Conservation (phyloP, 2,113 vertebrate species). For the Uria lomvia region DNA sequence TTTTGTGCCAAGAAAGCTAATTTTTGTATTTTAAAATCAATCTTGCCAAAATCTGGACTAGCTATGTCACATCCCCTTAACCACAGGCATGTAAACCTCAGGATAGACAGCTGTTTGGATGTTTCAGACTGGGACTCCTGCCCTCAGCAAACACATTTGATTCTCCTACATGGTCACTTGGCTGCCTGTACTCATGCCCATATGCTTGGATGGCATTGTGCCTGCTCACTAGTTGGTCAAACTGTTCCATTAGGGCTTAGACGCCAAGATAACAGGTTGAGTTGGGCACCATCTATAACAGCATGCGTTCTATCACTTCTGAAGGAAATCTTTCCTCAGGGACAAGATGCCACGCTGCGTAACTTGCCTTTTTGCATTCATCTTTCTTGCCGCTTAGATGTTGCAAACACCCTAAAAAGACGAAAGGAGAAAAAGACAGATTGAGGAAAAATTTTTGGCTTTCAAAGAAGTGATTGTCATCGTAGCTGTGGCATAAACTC, state of each 20-base stretch:
- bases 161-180: conserved; percentile 78
- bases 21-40: conserved; percentile 64
- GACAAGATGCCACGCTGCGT: not conserved
- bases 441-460: not conserved
- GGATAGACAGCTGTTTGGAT: conserved; percentile 75
- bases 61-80: conserved; percentile 69
- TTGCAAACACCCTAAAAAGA: not conserved
- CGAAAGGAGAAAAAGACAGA: not conserved
- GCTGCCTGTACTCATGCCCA: conserved; percentile 50
- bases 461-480: conserved; percentile 14
- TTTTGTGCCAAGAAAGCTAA: conserved; percentile 30
- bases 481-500: conserved; percentile 4
- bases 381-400: not conserved
- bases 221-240: conserved; percentile 42
- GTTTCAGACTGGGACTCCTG: conserved; percentile 69
- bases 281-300: not conserved
- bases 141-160: conserved; percentile 73
- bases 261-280: not conserved
- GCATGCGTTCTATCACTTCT: not conserved
- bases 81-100: conserved; percentile 65
- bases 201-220: conserved; percentile 73
- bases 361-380: not conserved
- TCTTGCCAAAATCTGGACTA: conserved; percentile 66
- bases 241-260: conserved; percentile 39
- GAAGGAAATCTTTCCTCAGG: not conserved